These are phyloP conservation scores for Mormyrops boulengeri DNA, from an alignment of 2,797 vertebrate species.

Conservation along the genomic window DNA sequence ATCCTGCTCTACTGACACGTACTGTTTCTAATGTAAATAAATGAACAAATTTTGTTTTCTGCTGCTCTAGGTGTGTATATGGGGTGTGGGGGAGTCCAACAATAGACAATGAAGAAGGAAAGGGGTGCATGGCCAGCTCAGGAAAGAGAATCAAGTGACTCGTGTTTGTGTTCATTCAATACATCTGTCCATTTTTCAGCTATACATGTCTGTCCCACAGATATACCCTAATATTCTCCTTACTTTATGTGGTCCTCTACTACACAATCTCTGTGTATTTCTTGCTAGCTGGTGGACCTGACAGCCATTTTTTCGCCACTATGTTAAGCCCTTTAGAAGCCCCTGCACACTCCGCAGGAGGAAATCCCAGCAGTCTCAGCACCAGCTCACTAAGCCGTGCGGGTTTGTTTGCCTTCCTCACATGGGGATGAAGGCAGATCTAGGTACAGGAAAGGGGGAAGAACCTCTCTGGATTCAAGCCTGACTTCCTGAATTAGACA, in stretches of 20 bases:
- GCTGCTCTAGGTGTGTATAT: background rate
- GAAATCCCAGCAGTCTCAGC: background rate
- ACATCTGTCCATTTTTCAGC: background rate
- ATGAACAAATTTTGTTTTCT: background rate
- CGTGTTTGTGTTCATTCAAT: background rate
- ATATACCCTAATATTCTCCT: background rate
- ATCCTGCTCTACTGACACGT: background rate
- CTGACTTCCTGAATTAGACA: background rate
- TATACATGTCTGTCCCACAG: background rate
- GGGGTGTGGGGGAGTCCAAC: background rate
- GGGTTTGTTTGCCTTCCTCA: background rate
- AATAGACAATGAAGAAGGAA: background rate
- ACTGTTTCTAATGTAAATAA: background rate
- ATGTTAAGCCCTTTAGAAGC: background rate
- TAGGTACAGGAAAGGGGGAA: background rate
- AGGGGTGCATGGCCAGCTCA: background rate
- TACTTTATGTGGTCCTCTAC: background rate
- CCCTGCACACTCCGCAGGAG: background rate
- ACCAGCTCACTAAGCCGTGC: background rate
- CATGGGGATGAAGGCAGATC: background rate
- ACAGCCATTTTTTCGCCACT: background rate
- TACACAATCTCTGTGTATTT: background rate
- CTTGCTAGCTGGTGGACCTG: background rate
- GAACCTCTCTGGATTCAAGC: background rate
- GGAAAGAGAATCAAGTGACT: background rate